Conservation (phyloP, 1,140 invertebrate genomes). For the Belonocnema kinseyi region DNA sequence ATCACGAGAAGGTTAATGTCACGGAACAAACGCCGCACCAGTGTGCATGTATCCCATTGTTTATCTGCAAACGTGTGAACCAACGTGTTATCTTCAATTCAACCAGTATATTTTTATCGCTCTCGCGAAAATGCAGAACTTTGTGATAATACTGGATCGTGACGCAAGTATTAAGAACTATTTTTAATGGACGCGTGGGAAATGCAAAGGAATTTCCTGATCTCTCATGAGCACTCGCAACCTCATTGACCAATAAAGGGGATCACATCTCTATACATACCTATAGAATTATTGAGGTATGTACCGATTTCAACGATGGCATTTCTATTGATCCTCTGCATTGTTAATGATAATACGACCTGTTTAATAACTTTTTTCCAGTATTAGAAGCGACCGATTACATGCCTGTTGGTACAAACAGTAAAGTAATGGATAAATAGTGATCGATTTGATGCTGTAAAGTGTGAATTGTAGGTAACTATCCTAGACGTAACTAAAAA, state of each 20-base stretch:
- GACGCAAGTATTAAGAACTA: constrained; percentile 20
- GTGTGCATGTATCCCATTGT: neutral
- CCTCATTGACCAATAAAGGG: neutral
- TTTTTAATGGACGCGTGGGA: constrained; percentile 27
- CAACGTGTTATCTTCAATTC: neutral
- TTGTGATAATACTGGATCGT: constrained; percentile 17
- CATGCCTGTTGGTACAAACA: too few species aligned
- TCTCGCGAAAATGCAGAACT: constrained; percentile 25
- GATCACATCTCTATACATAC: neutral
- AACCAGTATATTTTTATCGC: constrained; percentile 12
- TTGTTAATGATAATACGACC: too few species aligned
- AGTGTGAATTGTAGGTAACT: too few species aligned
- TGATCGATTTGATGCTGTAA: too few species aligned
- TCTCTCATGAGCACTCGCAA: neutral
- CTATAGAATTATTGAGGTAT: neutral
- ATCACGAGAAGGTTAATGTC: too few species aligned
- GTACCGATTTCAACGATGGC: too few species aligned
- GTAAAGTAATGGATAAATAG: too few species aligned
- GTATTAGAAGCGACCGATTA: too few species aligned
- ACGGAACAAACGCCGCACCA: too few species aligned
- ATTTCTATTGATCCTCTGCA: too few species aligned
- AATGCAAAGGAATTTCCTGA: constrained; percentile 25
- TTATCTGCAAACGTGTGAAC: neutral
- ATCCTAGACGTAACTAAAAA: too few species aligned
- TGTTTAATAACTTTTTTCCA: too few species aligned